phyloP scores from a whole-genome alignment of 2,797 vertebrate species.

The Parauchenoglanis ngamensis region DNA sequence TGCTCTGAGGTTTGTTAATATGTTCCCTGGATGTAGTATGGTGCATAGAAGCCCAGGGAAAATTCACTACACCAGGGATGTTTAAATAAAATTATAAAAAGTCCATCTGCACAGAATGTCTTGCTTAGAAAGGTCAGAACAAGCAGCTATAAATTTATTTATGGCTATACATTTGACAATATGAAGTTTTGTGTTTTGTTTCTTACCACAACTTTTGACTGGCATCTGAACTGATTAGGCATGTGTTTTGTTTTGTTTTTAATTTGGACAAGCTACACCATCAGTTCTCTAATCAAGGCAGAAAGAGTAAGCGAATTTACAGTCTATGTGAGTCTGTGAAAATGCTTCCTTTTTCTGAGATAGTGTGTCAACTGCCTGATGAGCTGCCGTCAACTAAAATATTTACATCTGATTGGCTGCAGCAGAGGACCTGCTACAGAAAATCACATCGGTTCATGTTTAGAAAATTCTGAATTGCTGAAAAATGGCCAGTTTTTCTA shows the following conservation, averaged over 20 bases:
- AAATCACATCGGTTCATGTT: not conserved
- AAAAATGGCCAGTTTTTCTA: not conserved
- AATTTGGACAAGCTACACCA: not conserved
- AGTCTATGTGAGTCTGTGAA: not conserved
- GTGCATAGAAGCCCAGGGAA: not conserved
- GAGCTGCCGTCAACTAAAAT: not conserved
- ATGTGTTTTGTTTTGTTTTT: not conserved
- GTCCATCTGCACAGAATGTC: not conserved
- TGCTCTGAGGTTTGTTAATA: slow-evolving; percentile 7
- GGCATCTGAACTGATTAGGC: not conserved
- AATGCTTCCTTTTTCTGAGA: not conserved
- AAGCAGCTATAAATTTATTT: not conserved
- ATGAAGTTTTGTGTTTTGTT: not conserved
- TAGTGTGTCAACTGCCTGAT: not conserved
- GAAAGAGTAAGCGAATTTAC: not conserved
- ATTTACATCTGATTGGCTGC: not conserved
- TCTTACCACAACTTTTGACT: not conserved
- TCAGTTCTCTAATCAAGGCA: not conserved
- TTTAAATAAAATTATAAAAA: not conserved
- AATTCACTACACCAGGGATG: not conserved
- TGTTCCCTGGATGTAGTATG: not conserved
- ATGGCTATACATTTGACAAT: not conserved
- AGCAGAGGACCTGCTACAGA: not conserved
- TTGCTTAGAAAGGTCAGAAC: not conserved
- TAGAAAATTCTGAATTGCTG: not conserved